Evolutionary conservation across 1,140 invertebrate species (phyloP).

Genomic region (Octopus bimaculoides): DNA sequence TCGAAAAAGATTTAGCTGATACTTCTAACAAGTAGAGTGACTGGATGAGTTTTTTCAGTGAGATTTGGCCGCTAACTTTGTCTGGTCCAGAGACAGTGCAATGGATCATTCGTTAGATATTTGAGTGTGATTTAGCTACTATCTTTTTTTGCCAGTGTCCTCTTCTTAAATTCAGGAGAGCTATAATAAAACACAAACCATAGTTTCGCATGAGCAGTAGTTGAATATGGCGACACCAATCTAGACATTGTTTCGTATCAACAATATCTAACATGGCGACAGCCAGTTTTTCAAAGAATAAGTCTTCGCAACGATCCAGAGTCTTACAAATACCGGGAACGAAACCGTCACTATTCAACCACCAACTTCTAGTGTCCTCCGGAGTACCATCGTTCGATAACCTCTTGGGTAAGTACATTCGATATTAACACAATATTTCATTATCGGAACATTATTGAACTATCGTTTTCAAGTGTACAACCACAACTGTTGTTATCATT

Average conservation of each 20-base stretch:
- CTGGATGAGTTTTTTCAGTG: too few species aligned
- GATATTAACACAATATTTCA: too few species aligned
- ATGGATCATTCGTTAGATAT: not conserved
- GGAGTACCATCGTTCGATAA: constrained; percentile 72
- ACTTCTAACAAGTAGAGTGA: too few species aligned
- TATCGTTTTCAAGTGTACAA: too few species aligned
- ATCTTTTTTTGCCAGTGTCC: not conserved
- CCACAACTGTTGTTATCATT: too few species aligned
- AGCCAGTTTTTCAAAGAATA: constrained; percentile 51
- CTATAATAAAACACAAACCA: not conserved
- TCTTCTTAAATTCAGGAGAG: not conserved
- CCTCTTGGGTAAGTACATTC: constrained; percentile 60
- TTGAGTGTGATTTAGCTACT: not conserved
- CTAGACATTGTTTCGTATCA: not conserved
- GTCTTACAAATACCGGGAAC: constrained; percentile 63
- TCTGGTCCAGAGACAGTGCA: not conserved
- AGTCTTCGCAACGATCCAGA: constrained; percentile 34
- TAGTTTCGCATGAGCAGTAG: too few species aligned
- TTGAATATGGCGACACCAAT: not conserved
- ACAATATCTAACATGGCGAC: constrained; percentile 25
- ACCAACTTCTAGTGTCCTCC: constrained; percentile 68
- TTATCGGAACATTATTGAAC: too few species aligned
- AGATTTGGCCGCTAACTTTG: not conserved
- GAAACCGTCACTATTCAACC: constrained; percentile 66
- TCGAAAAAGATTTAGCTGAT: too few species aligned